A percentile compares a stretch with the other conserved stretches of the same genome.
Evolutionary conservation across 2,888 invertebrate species (phyloP).

Genomic region (Galeruca laticollis): DNA sequence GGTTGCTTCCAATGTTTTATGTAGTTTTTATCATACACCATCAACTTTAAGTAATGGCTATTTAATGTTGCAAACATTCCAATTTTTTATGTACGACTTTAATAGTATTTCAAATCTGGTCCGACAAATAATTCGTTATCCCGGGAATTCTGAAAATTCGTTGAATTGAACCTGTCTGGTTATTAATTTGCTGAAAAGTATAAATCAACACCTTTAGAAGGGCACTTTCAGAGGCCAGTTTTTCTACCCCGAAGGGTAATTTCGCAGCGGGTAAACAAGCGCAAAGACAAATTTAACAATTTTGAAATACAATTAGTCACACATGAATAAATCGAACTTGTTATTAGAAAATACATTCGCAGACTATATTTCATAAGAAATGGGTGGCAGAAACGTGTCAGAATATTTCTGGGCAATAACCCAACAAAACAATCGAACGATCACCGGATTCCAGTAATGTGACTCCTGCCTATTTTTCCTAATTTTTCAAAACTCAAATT

Average conservation of each 20-base stretch:
- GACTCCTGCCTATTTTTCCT: too few relatives aligned
- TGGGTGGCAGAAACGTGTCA: too few relatives aligned
- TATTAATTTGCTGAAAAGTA: not conserved
- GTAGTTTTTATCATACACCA: too few relatives aligned
- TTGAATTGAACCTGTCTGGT: not conserved
- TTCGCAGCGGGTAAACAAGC: not conserved
- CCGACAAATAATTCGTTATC: not conserved
- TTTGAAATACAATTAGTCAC: not conserved
- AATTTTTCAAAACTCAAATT: too few relatives aligned
- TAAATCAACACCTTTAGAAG: not conserved
- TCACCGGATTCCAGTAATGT: too few relatives aligned
- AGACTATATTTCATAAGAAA: too few relatives aligned
- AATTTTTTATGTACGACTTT: not conserved
- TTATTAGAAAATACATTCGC: too few relatives aligned
- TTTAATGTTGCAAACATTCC: not conserved
- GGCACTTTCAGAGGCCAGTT: not conserved
- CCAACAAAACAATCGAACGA: too few relatives aligned
- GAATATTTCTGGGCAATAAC: too few relatives aligned
- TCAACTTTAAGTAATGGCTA: too few relatives aligned
- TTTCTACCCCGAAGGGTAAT: not conserved
- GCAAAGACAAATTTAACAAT: not conserved
- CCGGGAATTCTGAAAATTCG: not conserved
- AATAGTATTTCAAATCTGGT: not conserved
- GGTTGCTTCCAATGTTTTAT: too few relatives aligned
- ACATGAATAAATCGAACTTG: too few relatives aligned